Evolutionary conservation across 2,888 invertebrate species (phyloP).

Genomic region (Thecophora atra): DNA sequence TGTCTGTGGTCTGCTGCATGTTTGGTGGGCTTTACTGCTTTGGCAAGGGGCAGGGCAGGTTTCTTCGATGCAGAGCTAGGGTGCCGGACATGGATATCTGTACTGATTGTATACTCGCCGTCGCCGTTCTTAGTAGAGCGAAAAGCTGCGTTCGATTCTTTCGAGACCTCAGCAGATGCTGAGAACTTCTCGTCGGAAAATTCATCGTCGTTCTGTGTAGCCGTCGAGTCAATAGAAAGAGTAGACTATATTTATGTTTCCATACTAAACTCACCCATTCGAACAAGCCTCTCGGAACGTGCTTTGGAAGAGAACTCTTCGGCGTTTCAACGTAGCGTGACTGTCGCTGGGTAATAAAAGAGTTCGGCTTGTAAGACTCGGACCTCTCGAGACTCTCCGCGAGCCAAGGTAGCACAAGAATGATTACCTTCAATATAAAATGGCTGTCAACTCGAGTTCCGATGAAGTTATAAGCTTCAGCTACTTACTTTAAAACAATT

Average conservation of each 20-base stretch:
- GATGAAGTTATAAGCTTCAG: background rate
- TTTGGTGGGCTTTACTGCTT: conserved; percentile 48
- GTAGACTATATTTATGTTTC: background rate
- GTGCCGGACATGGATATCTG: conserved; percentile 61
- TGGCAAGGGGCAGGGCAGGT: conserved; percentile 32
- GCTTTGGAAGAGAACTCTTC: conserved; percentile 49
- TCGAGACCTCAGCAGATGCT: conserved; percentile 54
- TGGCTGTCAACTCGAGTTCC: background rate
- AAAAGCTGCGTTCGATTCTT: conserved; percentile 47
- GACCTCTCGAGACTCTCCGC: conserved; percentile 38
- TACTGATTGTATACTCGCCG: conserved; percentile 60
- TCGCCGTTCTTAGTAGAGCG: conserved; percentile 53
- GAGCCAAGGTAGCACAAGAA: conserved; percentile 44
- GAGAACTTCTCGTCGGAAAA: conserved; percentile 56
- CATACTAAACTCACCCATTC: conserved; percentile 51
- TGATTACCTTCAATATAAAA: background rate
- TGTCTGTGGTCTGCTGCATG: conserved; percentile 45
- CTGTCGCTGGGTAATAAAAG: conserved; percentile 48
- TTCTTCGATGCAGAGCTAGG: conserved; percentile 58
- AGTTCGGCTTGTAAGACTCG: conserved; percentile 49
- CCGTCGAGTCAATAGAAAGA: background rate
- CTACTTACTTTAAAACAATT: conserved; percentile 27
- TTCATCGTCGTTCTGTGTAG: conserved; percentile 56
- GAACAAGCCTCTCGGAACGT: conserved; percentile 51
- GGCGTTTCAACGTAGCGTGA: conserved; percentile 43